Percentiles rank a stretch among this genome's conserved stretches.
Conservation (phyloP, 2,797 vertebrate species). For the Lagorchestes hirsutus region DNA sequence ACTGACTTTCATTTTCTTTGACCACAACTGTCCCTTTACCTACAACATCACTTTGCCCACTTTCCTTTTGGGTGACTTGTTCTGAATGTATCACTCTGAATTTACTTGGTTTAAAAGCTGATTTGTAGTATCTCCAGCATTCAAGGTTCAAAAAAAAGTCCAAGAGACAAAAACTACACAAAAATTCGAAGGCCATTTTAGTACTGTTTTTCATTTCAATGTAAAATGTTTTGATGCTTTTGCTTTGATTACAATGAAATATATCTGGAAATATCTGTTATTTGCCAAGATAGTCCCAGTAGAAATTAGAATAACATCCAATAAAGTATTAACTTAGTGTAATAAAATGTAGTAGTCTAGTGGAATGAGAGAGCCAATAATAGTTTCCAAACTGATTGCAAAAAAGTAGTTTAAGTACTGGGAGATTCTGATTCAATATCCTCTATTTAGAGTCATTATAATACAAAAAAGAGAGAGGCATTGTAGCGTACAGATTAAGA, state of each 20-base stretch:
- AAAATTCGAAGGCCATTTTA: background rate
- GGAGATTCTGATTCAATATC: background rate
- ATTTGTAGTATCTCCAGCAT: conserved; percentile 2
- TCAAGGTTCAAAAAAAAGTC: conserved; percentile 14
- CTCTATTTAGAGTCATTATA: background rate
- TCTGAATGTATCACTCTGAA: conserved; percentile 22
- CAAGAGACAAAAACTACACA: conserved; percentile 1
- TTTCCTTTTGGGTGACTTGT: conserved; percentile 13
- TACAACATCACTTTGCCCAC: background rate
- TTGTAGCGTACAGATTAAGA: too few relatives aligned
- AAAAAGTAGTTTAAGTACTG: background rate
- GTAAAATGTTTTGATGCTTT: conserved; percentile 15
- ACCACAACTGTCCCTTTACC: conserved; percentile 49
- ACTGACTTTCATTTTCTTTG: conserved; percentile 53
- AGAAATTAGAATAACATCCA: background rate
- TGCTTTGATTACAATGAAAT: conserved; percentile 40
- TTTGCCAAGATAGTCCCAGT: background rate
- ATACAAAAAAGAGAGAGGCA: background rate
- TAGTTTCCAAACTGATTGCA: background rate
- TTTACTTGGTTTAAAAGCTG: background rate
- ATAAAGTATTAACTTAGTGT: background rate
- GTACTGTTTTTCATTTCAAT: background rate
- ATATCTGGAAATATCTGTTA: conserved; percentile 25
- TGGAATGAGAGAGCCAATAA: background rate
- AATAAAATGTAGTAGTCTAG: background rate